Evolutionary conservation across 1,140 invertebrate genomes (phyloP).

Genomic region (Thaumatotibia leucotreta): DNA sequence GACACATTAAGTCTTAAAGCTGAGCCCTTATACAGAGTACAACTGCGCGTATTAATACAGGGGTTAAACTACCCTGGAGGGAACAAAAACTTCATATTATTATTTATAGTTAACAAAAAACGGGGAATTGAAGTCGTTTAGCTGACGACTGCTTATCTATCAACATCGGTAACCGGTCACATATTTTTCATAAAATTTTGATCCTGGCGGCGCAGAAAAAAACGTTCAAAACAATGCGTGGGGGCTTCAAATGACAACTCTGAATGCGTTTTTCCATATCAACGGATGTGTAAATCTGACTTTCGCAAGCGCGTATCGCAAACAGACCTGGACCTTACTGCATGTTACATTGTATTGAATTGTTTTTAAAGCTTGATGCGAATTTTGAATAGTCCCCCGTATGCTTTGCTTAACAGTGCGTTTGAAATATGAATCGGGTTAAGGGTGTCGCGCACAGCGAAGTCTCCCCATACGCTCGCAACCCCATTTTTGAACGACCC

Average conservation of each 20-base stretch:
- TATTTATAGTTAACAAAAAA: conserved; percentile 54
- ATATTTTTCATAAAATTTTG: conserved; percentile 39
- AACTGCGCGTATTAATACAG: conserved; percentile 46
- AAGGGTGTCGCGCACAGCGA: conserved; percentile 50
- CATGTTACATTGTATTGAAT: background rate
- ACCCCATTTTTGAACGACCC: conserved; percentile 63
- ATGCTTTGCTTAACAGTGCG: conserved; percentile 3
- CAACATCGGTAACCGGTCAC: conserved; percentile 32
- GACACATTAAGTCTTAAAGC: conserved; percentile 45
- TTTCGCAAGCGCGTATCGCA: background rate
- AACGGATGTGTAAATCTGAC: conserved; percentile 2
- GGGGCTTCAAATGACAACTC: conserved; percentile 32
- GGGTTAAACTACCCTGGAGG: conserved; percentile 62
- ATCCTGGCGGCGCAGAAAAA: conserved; percentile 30
- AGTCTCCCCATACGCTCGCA: conserved; percentile 49
- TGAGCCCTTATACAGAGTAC: conserved; percentile 58
- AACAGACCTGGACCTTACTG: background rate
- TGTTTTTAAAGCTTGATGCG: background rate
- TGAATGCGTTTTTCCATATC: conserved; percentile 20
- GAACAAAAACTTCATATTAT: conserved; percentile 63
- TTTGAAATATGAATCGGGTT: conserved; percentile 53
- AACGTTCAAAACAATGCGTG: conserved; percentile 65
- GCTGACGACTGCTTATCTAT: conserved; percentile 53
- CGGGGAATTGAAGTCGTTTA: conserved; percentile 39
- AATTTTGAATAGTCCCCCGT: background rate